Evolutionary conservation across 2,113 vertebrate genomes (phyloP).

Genomic region (Cettia cetti): DNA sequence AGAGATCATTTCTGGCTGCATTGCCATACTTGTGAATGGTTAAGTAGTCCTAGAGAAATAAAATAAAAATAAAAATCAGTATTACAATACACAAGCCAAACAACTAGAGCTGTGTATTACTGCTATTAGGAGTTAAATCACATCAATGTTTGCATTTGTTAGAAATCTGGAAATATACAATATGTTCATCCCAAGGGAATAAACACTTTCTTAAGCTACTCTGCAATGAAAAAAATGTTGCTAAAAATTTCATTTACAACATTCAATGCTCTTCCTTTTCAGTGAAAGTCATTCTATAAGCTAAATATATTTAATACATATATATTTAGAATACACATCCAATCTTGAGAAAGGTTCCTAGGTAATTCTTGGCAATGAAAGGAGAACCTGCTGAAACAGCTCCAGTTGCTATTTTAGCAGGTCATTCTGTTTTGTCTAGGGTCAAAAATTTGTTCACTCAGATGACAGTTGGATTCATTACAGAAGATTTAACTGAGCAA

Average conservation of each 20-base stretch:
- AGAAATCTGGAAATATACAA: slow-evolving; percentile 15
- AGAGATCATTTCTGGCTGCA: slow-evolving; percentile 91
- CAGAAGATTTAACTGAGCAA: slow-evolving; percentile 23
- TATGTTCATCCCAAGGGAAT: background rate
- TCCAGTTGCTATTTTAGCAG: background rate
- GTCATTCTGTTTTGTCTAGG: background rate
- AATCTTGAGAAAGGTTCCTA: background rate
- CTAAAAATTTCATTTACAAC: background rate
- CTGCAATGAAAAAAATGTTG: background rate
- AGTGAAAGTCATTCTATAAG: background rate
- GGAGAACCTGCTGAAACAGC: background rate
- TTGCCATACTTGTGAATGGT: slow-evolving; percentile 93
- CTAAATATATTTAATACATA: background rate
- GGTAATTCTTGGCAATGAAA: background rate
- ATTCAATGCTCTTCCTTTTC: background rate
- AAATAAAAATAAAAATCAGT: slow-evolving; percentile 55
- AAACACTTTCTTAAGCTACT: background rate
- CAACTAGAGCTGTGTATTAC: slow-evolving; percentile 1
- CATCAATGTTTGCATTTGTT: slow-evolving; percentile 28
- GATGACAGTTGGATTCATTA: background rate
- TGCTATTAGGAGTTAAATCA: slow-evolving; percentile 13
- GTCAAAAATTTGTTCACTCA: background rate
- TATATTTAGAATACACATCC: background rate
- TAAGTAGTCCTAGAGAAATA: slow-evolving; percentile 86
- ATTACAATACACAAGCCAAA: slow-evolving; percentile 51